These are phyloP conservation scores for Sitobion miscanthi DNA, from an alignment of 1,140 invertebrate species.

Conservation along the genomic window DNA sequence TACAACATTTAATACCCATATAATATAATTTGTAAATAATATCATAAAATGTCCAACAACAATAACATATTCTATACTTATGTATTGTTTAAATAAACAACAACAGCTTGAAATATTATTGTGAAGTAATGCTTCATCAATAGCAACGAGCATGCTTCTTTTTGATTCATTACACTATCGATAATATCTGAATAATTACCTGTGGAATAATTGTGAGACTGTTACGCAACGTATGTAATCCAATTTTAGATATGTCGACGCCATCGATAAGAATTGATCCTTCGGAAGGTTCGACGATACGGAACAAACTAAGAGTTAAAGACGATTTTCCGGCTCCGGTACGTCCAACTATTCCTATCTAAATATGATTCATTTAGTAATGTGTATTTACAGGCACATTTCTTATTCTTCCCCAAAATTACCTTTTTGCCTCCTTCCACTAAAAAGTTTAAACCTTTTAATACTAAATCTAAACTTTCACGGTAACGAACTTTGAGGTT, in stretches of 20 bases:
- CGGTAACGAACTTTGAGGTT: slow-evolving; percentile 83
- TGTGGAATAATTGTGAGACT: slow-evolving; percentile 91
- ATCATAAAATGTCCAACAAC: too few relatives aligned
- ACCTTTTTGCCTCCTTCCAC: slow-evolving; percentile 79
- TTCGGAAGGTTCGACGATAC: slow-evolving; percentile 84
- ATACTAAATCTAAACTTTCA: slow-evolving; percentile 81
- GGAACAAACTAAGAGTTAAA: slow-evolving; percentile 80
- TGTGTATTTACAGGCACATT: background rate
- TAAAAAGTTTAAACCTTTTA: slow-evolving; percentile 74
- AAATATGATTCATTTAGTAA: slow-evolving; percentile 8
- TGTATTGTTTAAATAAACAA: too few relatives aligned
- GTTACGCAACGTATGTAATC: slow-evolving; percentile 86
- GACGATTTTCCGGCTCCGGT: slow-evolving; percentile 88
- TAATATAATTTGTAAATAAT: too few relatives aligned
- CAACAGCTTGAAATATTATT: too few relatives aligned
- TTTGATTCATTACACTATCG: too few relatives aligned
- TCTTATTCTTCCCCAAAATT: slow-evolving; percentile 62
- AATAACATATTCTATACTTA: too few relatives aligned
- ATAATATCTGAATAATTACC: slow-evolving; percentile 61
- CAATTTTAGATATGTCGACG: slow-evolving; percentile 83
- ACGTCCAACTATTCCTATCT: slow-evolving; percentile 81
- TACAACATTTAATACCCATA: too few relatives aligned
- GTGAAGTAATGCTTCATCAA: too few relatives aligned
- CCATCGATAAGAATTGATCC: slow-evolving; percentile 92
- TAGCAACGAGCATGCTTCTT: too few relatives aligned